These are phyloP conservation scores for Malacoctenus gilli DNA, from an alignment of 2,797 vertebrate genomes.

Conservation along the genomic window DNA sequence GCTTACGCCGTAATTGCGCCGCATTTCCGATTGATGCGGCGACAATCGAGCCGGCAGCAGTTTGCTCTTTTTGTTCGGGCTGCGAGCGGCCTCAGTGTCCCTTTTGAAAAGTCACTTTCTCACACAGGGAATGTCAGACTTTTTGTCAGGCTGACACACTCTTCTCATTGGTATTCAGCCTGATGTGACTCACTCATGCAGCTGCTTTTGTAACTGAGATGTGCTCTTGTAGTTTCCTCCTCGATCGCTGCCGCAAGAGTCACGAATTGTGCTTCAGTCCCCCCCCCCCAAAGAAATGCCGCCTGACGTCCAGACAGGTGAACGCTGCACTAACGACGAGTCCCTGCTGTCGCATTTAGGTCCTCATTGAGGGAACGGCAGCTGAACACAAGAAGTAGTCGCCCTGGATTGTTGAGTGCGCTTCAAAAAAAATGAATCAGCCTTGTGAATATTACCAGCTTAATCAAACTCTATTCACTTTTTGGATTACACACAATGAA, in stretches of 20 bases:
- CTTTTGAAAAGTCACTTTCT: constrained; percentile 18
- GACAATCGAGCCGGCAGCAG: constrained; percentile 29
- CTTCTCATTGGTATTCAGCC: constrained; percentile 58
- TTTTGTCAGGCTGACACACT: constrained; percentile 60
- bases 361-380: constrained; percentile 1
- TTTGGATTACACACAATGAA: constrained; percentile 15
- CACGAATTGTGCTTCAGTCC: constrained; percentile 32
- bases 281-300: constrained; percentile 4
- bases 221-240: constrained; percentile 29
- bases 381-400: constrained; percentile 19
- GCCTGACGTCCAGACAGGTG: constrained; percentile 4
- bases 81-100: constrained; percentile 48
- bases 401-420: constrained; percentile 6
- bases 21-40: constrained; percentile 27
- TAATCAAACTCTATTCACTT: constrained; percentile 45
- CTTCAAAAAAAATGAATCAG: constrained; percentile 28
- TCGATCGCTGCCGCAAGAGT: constrained; percentile 32
- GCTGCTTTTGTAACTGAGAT: constrained; percentile 60
- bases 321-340: constrained; percentile 23
- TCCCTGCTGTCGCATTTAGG: constrained; percentile 10
- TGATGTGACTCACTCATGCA: constrained; percentile 55
- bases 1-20: constrained; percentile 24
- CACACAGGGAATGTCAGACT: constrained; percentile 54
- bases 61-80: constrained; percentile 48
- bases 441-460: constrained; percentile 14